Evolutionary conservation across 1,140 invertebrate genomes (phyloP).

Genomic region (Drosophila ercepeae): DNA sequence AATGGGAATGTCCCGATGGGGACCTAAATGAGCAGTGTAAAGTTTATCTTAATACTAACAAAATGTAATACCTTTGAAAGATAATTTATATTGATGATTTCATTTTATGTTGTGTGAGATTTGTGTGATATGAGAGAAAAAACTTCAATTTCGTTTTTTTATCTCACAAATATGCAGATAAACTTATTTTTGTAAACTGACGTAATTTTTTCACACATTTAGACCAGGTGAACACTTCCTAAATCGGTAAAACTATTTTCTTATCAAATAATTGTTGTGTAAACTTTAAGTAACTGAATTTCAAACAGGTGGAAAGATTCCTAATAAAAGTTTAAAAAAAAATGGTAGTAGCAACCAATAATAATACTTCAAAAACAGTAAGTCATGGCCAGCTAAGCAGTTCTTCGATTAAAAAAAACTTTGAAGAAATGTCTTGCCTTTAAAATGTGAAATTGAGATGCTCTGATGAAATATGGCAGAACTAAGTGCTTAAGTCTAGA

Average conservation of each 20-base stretch:
- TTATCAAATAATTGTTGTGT: not conserved
- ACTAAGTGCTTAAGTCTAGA: conserved; percentile 41
- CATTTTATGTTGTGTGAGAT: conserved; percentile 3
- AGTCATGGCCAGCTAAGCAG: not conserved
- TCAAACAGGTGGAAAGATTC: conserved; percentile 1
- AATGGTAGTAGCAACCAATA: not conserved
- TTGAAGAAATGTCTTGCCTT: not conserved
- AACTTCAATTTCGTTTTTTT: conserved; percentile 16
- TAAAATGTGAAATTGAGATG: conserved; percentile 9
- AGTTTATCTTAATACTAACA: conserved; percentile 53
- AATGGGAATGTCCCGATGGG: conserved; percentile 32
- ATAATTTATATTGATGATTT: conserved; percentile 22
- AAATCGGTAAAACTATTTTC: not conserved
- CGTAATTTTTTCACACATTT: not conserved
- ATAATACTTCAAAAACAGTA: not conserved
- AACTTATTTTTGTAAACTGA: not conserved
- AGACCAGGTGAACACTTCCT: conserved; percentile 4
- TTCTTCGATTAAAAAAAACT: not conserved
- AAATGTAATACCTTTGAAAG: conserved; percentile 62
- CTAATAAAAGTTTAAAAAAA: not conserved
- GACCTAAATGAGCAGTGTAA: conserved; percentile 53
- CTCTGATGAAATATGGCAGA: conserved; percentile 13
- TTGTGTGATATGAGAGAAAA: conserved; percentile 6
- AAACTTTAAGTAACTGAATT: conserved; percentile 8
- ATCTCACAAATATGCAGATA: not conserved